phyloP scores from a whole-genome alignment of 2,113 vertebrate species.

The Antechinus stuartii region DNA sequence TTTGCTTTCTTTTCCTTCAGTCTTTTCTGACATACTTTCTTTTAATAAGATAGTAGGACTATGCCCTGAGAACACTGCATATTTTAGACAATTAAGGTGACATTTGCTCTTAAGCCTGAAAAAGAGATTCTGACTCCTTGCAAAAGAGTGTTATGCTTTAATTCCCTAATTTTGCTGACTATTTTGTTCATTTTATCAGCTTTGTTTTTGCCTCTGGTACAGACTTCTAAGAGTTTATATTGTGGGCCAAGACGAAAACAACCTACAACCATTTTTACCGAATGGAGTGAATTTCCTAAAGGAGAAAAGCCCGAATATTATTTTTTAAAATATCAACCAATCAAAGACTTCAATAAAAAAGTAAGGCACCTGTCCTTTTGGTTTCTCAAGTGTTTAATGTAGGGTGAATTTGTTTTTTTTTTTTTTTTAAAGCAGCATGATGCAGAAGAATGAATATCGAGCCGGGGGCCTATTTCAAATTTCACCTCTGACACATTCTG shows the following conservation, averaged over 20 bases:
- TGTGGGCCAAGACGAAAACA: conserved; percentile 69
- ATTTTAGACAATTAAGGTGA: not conserved
- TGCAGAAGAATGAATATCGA: not conserved
- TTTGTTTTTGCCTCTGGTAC: conserved; percentile 66
- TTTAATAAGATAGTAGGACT: not conserved
- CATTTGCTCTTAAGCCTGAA: not conserved
- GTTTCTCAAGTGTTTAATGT: conserved; percentile 32
- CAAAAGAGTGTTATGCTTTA: not conserved
- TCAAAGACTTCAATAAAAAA: conserved; percentile 78
- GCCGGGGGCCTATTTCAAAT: not conserved
- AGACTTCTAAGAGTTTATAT: conserved; percentile 80
- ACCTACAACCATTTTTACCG: conserved; percentile 77
- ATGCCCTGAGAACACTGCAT: not conserved
- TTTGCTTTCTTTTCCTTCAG: not conserved
- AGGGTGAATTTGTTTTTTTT: not conserved
- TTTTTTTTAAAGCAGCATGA: not conserved
- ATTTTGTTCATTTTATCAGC: conserved; percentile 42
- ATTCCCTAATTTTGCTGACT: not conserved
- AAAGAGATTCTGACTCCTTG: not conserved
- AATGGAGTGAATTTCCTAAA: conserved; percentile 84
- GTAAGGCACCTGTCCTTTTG: conserved; percentile 76
- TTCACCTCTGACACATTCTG: not conserved
- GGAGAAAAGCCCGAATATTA: conserved; percentile 83
- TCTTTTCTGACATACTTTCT: not conserved
- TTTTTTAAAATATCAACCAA: conserved; percentile 79